Percentiles rank a stretch among this genome's conserved stretches.
Conservation (phyloP, 2,797 vertebrate species). For the Limnodromus scolopaceus region DNA sequence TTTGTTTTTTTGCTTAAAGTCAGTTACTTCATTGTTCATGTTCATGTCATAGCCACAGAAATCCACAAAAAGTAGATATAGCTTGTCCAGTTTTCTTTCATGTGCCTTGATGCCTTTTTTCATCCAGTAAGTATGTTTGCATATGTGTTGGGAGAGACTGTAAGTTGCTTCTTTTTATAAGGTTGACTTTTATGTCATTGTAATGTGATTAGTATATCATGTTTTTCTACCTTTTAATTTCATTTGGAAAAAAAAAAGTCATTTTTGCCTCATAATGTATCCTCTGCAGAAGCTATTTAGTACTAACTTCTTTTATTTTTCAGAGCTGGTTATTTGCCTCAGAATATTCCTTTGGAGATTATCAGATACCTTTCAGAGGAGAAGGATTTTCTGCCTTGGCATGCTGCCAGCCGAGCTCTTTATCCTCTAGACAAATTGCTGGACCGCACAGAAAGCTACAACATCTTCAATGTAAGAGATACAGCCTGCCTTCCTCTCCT, state of each 20-base stretch:
- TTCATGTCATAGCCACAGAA: neutral
- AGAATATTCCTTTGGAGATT: slow-evolving; percentile 93
- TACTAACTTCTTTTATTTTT: slow-evolving; percentile 58
- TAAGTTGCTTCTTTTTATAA: neutral
- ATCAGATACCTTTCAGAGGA: slow-evolving; percentile 93
- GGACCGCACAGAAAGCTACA: slow-evolving; percentile 95
- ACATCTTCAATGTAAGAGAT: slow-evolving; percentile 91
- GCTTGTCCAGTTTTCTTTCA: neutral
- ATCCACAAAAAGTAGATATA: neutral
- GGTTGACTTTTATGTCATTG: neutral
- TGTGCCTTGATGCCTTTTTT: neutral
- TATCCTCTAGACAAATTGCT: slow-evolving; percentile 97
- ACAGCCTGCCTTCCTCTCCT: neutral
- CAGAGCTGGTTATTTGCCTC: slow-evolving; percentile 96
- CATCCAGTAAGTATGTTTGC: neutral
- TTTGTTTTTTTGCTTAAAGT: neutral
- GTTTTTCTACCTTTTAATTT: slow-evolving; percentile 60
- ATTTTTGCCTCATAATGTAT: slow-evolving; percentile 34
- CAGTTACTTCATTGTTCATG: neutral
- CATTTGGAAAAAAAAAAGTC: neutral
- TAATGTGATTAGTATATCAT: slow-evolving; percentile 10
- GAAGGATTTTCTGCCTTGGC: slow-evolving; percentile 96
- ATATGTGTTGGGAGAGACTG: neutral
- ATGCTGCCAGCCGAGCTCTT: slow-evolving; percentile 92
- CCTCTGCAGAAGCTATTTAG: slow-evolving; percentile 66